phyloP scores from a whole-genome alignment of 2,888 invertebrate genomes.

The Drosophila lutescens region DNA sequence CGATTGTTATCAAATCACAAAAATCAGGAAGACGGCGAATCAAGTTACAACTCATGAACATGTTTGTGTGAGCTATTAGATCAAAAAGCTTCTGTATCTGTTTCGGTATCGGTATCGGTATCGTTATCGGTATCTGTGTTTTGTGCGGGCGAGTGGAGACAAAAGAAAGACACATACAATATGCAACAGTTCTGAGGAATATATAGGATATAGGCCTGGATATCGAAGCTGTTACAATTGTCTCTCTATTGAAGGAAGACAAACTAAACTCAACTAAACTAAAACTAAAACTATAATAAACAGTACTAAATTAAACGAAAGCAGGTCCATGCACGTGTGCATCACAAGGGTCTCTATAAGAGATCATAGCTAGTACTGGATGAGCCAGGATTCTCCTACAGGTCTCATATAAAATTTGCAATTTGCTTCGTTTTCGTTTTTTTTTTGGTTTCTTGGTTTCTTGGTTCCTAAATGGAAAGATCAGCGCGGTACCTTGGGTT shows the following conservation, averaged over 20 bases:
- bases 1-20: conserved; percentile 47
- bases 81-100: conserved; percentile 9
- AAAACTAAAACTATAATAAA: conserved; percentile 12
- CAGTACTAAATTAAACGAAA: conserved; percentile 23
- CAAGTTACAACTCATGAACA: conserved; percentile 36
- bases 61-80: conserved; percentile 17
- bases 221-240: conserved; percentile 1
- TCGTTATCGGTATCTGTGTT: conserved; percentile 1
- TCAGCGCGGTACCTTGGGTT: conserved; percentile 30
- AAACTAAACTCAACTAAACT: conserved; percentile 19
- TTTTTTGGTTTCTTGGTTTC: conserved; percentile 1
- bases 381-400: conserved; percentile 20
- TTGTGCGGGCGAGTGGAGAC: conserved; percentile 15
- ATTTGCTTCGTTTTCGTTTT: conserved; percentile 3
- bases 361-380: conserved; percentile 35
- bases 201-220: not conserved
- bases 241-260: conserved; percentile 29
- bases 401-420: conserved; percentile 23
- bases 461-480: conserved; percentile 45
- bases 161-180: conserved; percentile 23
- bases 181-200: conserved; percentile 15
- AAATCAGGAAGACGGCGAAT: conserved; percentile 55
- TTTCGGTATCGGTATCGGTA: not conserved
- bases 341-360: conserved; percentile 33
- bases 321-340: conserved; percentile 24